phyloP scores from a whole-genome alignment of 2,113 vertebrate genomes.

The Chlorocebus sabaeus region DNA sequence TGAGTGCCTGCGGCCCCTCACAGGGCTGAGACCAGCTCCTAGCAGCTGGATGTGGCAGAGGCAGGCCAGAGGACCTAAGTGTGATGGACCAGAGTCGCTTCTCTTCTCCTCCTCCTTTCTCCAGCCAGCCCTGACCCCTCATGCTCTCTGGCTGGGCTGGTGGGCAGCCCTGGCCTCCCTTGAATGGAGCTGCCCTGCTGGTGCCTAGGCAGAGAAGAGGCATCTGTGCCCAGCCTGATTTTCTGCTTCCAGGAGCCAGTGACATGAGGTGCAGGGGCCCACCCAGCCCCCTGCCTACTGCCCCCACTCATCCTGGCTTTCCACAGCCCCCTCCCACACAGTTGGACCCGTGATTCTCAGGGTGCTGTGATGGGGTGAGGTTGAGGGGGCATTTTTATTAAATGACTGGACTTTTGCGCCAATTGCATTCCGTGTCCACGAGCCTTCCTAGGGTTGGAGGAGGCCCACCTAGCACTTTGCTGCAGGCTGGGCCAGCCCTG shows the following conservation, averaged over 20 bases:
- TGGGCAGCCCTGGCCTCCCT: background rate
- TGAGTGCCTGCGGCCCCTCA: background rate
- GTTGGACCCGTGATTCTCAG: background rate
- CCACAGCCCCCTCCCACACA: fast-evolving
- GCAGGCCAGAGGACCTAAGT: background rate
- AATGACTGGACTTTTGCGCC: slow-evolving; percentile 45
- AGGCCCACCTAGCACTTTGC: background rate
- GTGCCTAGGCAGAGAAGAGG: background rate
- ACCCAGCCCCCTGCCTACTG: background rate
- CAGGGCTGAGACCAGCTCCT: background rate
- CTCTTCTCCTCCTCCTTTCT: background rate
- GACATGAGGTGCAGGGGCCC: background rate
- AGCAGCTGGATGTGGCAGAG: background rate
- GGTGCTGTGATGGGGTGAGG: background rate
- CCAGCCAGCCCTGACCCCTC: background rate
- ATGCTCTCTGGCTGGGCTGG: background rate
- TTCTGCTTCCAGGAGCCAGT: background rate
- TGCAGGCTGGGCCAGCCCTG: background rate
- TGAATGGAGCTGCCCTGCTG: background rate
- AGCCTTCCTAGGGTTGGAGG: background rate
- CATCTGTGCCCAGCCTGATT: background rate
- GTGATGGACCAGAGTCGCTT: background rate
- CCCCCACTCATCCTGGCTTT: background rate
- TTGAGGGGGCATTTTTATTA: slow-evolving; percentile 29
- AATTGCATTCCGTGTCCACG: background rate